Percentiles rank a stretch among this genome's conserved stretches.
Evolutionary conservation across 2,797 vertebrate genomes (phyloP).

Genomic region (Hyperoplus lanceolatus): DNA sequence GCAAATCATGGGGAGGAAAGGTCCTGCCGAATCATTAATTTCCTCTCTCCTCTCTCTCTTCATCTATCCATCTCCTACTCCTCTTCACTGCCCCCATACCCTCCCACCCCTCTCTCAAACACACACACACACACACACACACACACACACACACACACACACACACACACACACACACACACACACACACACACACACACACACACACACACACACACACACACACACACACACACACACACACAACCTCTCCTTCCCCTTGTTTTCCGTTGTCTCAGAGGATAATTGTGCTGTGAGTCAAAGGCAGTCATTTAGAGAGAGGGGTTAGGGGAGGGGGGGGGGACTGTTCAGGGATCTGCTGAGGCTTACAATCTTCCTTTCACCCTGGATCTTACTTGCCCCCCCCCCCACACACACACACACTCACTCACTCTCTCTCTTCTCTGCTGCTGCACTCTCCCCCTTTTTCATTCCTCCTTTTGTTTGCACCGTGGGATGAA

Average conservation of each 20-base stretch:
- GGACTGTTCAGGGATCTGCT: conserved; percentile 74
- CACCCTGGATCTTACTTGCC: conserved; percentile 76
- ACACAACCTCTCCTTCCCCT: conserved; percentile 24
- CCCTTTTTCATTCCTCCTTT: conserved; percentile 85
- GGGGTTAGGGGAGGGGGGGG: conserved; percentile 34
- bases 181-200: no score
- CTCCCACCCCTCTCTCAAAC: no score
- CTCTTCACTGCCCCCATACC: conserved; percentile 48
- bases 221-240: no score
- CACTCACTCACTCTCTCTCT: conserved; percentile 54
- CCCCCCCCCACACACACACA: conserved; percentile 45
- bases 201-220: no score
- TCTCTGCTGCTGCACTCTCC: conserved; percentile 61
- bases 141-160: no score
- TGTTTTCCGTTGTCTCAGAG: conserved; percentile 74
- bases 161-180: no score
- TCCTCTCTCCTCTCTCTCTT: conserved; percentile 60
- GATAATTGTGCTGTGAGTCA: conserved; percentile 83
- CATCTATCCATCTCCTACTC: conserved; percentile 70
- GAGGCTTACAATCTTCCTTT: conserved; percentile 86
- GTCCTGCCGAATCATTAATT: conserved; percentile 83
- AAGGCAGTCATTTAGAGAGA: conserved; percentile 82
- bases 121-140: no score
- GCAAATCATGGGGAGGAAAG: conserved; percentile 75
- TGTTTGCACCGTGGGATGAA: conserved; percentile 89